These are phyloP conservation scores for Vireo griseus DNA, from an alignment of 2,797 vertebrate genomes.

Conservation along the genomic window DNA sequence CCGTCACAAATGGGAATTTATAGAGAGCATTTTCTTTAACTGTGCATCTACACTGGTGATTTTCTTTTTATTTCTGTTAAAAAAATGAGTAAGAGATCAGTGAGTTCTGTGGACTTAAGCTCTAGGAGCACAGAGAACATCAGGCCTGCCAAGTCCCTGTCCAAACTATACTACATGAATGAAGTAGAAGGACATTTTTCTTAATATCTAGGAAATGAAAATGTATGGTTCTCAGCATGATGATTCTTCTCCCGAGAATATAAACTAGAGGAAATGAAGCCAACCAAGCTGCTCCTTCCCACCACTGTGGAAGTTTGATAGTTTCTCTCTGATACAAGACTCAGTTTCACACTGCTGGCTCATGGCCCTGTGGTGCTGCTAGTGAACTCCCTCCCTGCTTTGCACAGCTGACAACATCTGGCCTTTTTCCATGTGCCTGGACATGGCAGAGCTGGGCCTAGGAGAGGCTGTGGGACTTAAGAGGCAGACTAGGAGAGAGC, in stretches of 20 bases:
- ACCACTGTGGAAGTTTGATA: not conserved
- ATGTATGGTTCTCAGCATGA: not conserved
- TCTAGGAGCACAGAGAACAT: not conserved
- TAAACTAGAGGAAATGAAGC: not conserved
- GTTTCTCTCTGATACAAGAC: not conserved
- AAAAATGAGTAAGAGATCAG: not conserved
- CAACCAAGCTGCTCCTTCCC: not conserved
- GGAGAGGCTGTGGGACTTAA: not conserved
- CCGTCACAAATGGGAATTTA: not conserved
- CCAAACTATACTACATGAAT: not conserved
- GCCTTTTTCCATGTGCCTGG: not conserved
- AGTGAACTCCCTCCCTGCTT: not conserved
- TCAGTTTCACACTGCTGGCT: not conserved
- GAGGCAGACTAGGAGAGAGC: not conserved
- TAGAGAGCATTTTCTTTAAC: not conserved
- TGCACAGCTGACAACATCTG: not conserved
- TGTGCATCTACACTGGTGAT: not conserved
- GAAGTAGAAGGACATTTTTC: slow-evolving; percentile 15
- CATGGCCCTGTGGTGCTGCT: not conserved
- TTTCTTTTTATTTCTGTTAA: slow-evolving; percentile 31
- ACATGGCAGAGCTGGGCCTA: not conserved
- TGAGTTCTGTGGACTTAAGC: not conserved
- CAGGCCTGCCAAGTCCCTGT: not conserved
- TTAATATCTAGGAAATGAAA: slow-evolving; percentile 38
- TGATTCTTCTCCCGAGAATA: slow-evolving; percentile 1